Conservation (phyloP, 2,888 invertebrate species). For the Physocephala rufipes region DNA sequence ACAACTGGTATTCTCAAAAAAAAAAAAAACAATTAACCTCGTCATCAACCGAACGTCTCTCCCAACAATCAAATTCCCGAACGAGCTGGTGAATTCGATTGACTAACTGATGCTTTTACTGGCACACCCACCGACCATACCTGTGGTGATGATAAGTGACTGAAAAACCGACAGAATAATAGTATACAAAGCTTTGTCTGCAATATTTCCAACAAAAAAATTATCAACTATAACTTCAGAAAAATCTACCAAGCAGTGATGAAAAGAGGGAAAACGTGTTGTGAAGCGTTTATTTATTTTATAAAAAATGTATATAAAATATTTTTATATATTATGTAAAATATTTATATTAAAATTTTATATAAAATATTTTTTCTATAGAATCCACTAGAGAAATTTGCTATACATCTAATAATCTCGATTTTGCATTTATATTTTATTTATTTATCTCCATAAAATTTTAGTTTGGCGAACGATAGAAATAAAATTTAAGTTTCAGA, state of each 20-base stretch:
- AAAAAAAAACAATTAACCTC: too few relatives aligned
- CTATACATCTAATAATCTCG: too few relatives aligned
- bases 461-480: too few relatives aligned
- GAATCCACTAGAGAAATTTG: too few relatives aligned
- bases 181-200: constrained; percentile 7
- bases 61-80: constrained; percentile 23
- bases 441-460: too few relatives aligned
- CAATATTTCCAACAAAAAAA: constrained; percentile 8
- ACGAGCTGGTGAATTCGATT: constrained; percentile 32
- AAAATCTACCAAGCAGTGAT: too few relatives aligned
- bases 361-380: too few relatives aligned
- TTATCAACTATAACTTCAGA: neutral
- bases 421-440: too few relatives aligned
- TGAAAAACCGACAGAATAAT: constrained; percentile 12
- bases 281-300: neutral
- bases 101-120: neutral
- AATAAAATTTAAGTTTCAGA: too few relatives aligned
- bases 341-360: neutral
- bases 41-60: too few relatives aligned
- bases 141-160: constrained; percentile 16
- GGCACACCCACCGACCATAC: constrained; percentile 39
- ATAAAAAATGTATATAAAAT: neutral
- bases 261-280: neutral
- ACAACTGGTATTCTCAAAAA: too few relatives aligned
- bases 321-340: neutral